Percentiles rank a stretch among this genome's conserved stretches.
phyloP scores from a whole-genome alignment of 2,888 invertebrate genomes.

The Eudemis profundana region DNA sequence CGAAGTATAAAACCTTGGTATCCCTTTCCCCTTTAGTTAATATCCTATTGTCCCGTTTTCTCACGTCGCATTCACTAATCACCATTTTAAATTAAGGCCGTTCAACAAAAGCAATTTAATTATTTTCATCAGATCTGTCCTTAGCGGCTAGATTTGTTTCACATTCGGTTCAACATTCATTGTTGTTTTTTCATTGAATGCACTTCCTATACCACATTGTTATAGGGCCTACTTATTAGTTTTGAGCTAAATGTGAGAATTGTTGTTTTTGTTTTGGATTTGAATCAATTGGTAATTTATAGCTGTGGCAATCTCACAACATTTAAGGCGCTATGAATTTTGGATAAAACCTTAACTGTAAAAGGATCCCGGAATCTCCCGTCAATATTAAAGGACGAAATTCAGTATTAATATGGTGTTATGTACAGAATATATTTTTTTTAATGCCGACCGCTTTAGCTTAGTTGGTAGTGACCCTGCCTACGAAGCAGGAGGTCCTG shows the following conservation, averaged over 20 bases:
- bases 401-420: no score
- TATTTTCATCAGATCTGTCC: slow-evolving; percentile 41
- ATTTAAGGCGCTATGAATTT: no score
- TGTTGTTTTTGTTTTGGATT: neutral
- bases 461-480: no score
- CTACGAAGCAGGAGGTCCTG: no score
- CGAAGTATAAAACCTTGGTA: slow-evolving; percentile 22
- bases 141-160: slow-evolving; percentile 34
- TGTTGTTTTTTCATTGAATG: slow-evolving; percentile 25
- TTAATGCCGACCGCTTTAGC: no score
- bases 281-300: no score
- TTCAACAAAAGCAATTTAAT: slow-evolving; percentile 55
- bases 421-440: no score
- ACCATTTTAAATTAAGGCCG: slow-evolving; percentile 55
- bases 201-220: slow-evolving; percentile 23
- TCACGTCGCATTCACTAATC: slow-evolving; percentile 42
- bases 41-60: slow-evolving; percentile 47
- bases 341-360: no score
- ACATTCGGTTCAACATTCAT: slow-evolving; percentile 21
- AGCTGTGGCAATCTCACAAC: no score
- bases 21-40: slow-evolving; percentile 23
- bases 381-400: no score
- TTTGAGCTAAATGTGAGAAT: neutral
- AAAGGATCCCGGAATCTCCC: no score
- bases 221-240: neutral